Evolutionary conservation across 2,113 vertebrate species (phyloP).

Genomic region (Oryzias woworae): DNA sequence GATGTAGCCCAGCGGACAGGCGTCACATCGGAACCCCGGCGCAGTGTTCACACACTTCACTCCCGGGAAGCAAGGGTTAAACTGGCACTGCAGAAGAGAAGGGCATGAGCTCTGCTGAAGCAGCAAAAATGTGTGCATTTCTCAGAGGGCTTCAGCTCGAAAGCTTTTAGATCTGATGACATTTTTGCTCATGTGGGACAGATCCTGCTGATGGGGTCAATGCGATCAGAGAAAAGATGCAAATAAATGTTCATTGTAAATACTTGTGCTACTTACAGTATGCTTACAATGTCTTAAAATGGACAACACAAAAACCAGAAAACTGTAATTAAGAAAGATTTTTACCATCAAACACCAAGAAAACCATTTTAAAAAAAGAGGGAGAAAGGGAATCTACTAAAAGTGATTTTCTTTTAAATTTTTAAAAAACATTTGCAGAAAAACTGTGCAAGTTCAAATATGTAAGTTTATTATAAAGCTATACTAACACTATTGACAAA

Average conservation of each 20-base stretch:
- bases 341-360: no score
- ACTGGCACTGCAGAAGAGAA: slow-evolving; percentile 83
- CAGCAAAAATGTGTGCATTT: slow-evolving; percentile 29
- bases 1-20: slow-evolving; percentile 87
- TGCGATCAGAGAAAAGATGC: slow-evolving; percentile 20
- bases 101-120: slow-evolving; percentile 29
- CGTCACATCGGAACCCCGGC: slow-evolving; percentile 91
- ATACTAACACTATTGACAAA: no score
- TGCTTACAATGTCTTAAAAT: no score
- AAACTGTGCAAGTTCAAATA: no score
- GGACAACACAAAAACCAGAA: no score
- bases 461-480: no score
- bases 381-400: no score
- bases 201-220: slow-evolving; percentile 37
- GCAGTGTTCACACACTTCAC: slow-evolving; percentile 90
- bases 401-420: no score
- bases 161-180: slow-evolving; percentile 48
- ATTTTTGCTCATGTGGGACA: slow-evolving; percentile 41
- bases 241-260: slow-evolving; percentile 1
- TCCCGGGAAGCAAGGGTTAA: slow-evolving; percentile 92
- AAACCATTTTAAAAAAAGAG: no score
- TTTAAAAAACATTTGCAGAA: no score
- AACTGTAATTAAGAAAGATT: no score
- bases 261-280: not conserved
- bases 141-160: slow-evolving; percentile 24